phyloP scores from a whole-genome alignment of 2,888 invertebrate species.

The Watsonalla cultraria region DNA sequence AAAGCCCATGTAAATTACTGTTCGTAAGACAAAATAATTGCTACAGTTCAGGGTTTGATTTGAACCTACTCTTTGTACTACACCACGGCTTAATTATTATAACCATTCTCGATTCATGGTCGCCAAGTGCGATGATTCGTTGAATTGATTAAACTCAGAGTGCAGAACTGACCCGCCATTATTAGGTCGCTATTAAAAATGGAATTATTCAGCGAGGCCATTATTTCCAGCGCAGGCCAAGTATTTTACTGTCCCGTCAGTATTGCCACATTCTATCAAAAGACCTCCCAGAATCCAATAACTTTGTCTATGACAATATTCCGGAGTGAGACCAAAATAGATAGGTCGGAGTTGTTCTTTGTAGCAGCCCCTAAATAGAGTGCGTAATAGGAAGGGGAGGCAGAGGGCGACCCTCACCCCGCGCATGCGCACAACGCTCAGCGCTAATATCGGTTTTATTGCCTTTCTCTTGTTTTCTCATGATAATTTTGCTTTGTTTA shows the following conservation, averaged over 20 bases:
- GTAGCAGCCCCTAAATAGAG: slow-evolving; percentile 77
- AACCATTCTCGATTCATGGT: too few species aligned
- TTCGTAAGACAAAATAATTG: too few species aligned
- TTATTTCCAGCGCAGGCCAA: too few species aligned
- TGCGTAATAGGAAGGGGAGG: slow-evolving; percentile 75
- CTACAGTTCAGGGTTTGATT: too few species aligned
- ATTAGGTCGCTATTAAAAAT: too few species aligned
- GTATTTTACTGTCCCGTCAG: slow-evolving; percentile 20
- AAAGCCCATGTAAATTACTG: too few species aligned
- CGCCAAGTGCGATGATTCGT: too few species aligned
- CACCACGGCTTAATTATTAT: too few species aligned
- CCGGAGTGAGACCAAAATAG: slow-evolving; percentile 71
- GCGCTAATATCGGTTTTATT: slow-evolving; percentile 71
- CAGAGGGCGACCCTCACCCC: slow-evolving; percentile 46
- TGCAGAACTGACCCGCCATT: too few species aligned
- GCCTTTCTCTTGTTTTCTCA: slow-evolving; percentile 60
- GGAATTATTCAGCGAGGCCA: not conserved
- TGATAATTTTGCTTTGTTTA: slow-evolving; percentile 32
- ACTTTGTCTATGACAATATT: slow-evolving; percentile 68
- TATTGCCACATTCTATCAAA: slow-evolving; percentile 27
- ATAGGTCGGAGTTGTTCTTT: slow-evolving; percentile 68
- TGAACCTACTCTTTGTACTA: too few species aligned
- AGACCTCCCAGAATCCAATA: slow-evolving; percentile 51
- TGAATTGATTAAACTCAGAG: too few species aligned
- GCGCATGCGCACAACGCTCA: slow-evolving; percentile 56